Evolutionary conservation across 1,140 invertebrate genomes (phyloP).

Genomic region (Brachionus angularis): DNA sequence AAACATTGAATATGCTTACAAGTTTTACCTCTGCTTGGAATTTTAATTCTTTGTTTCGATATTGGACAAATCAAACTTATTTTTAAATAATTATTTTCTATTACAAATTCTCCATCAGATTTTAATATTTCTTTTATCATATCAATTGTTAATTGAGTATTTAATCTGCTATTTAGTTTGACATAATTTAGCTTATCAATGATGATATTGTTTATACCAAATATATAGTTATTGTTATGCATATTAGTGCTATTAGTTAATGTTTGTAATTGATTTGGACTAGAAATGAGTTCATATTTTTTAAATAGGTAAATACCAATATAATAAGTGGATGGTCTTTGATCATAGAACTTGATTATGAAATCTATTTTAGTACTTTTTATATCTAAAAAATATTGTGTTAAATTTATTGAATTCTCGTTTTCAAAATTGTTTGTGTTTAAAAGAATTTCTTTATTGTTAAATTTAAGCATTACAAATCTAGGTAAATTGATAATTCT

Average conservation of each 20-base stretch:
- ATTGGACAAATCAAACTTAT: conserved; percentile 67
- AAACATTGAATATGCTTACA: conserved; percentile 96
- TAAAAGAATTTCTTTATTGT: not conserved
- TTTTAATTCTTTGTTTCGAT: conserved; percentile 84
- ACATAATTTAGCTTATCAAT: conserved; percentile 3
- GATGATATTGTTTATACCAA: not conserved
- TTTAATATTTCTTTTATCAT: conserved; percentile 44
- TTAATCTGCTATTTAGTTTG: not conserved
- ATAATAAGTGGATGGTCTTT: not conserved
- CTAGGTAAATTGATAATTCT: not conserved
- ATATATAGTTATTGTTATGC: not conserved
- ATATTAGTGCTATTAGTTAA: not conserved
- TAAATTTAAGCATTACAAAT: not conserved
- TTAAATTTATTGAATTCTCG: not conserved
- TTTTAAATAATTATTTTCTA: conserved; percentile 62
- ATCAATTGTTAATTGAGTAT: not conserved
- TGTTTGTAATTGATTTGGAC: too few species aligned
- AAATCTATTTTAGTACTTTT: not conserved
- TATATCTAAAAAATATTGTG: not conserved
- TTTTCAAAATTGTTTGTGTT: not conserved
- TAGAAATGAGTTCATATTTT: too few species aligned
- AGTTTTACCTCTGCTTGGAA: conserved; percentile 79
- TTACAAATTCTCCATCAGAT: not conserved
- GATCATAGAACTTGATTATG: too few species aligned
- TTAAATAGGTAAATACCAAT: conserved; percentile 10